These are phyloP conservation scores for Ceryle rudis DNA, from an alignment of 2,797 vertebrate genomes.

Conservation along the genomic window DNA sequence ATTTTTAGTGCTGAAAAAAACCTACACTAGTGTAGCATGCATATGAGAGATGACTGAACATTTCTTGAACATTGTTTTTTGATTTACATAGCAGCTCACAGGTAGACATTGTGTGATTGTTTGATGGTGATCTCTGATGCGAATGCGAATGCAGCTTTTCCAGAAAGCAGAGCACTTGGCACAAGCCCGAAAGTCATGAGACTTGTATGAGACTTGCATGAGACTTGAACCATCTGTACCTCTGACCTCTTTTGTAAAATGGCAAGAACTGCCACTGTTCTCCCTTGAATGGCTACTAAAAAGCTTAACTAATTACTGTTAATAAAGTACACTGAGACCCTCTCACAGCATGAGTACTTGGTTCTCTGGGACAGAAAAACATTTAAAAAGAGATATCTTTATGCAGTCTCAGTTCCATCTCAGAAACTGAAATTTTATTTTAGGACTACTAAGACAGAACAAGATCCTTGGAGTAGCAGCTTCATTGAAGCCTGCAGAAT, in stretches of 20 bases:
- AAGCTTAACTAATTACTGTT: slow-evolving; percentile 29
- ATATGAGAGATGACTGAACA: not conserved
- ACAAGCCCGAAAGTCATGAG: not conserved
- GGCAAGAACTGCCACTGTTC: not conserved
- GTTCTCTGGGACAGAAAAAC: not conserved
- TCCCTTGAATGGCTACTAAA: not conserved
- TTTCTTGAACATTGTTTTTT: not conserved
- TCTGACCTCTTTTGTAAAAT: slow-evolving; percentile 12
- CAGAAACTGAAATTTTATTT: not conserved
- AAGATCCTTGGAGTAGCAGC: not conserved
- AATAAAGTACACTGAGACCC: not conserved
- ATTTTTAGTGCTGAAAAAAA: not conserved
- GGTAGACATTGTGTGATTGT: not conserved
- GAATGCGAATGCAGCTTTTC: not conserved
- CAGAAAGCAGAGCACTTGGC: slow-evolving; percentile 12
- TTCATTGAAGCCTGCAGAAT: not conserved
- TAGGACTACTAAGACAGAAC: not conserved
- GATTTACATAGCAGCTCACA: not conserved
- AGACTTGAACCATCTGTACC: slow-evolving; percentile 4
- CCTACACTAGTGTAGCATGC: not conserved
- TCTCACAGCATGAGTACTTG: not conserved
- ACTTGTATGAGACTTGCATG: not conserved
- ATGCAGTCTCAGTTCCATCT: not conserved
- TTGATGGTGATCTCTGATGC: not conserved
- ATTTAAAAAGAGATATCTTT: not conserved